A percentile compares a stretch with the other conserved stretches of the same genome.
phyloP scores from a whole-genome alignment of 2,888 invertebrate genomes.

The Therioaphis trifolii region DNA sequence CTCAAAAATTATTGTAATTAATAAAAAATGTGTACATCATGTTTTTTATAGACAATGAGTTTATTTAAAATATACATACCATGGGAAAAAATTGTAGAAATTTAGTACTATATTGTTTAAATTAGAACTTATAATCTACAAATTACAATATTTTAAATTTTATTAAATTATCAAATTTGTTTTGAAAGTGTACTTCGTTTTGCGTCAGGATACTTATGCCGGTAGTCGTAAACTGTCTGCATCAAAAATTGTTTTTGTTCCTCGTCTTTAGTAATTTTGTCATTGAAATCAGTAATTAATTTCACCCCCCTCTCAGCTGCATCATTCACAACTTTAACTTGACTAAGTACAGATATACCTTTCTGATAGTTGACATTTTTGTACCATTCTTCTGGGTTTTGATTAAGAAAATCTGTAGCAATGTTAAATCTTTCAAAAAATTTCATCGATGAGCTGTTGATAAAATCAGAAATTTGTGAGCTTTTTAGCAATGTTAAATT shows the following conservation, averaged over 20 bases:
- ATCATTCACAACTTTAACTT: background rate
- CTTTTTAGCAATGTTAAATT: background rate
- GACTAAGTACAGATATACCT: background rate
- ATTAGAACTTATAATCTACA: too few species aligned
- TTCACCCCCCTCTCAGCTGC: background rate
- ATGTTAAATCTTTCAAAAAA: constrained; percentile 28
- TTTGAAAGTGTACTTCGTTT: constrained; percentile 5
- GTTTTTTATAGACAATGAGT: too few species aligned
- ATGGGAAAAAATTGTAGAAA: too few species aligned
- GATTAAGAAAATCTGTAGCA: background rate
- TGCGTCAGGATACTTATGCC: background rate
- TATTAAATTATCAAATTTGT: too few species aligned
- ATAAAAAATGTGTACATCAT: too few species aligned
- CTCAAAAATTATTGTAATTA: too few species aligned
- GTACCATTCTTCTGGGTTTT: background rate
- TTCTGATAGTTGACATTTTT: background rate
- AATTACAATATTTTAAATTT: too few species aligned
- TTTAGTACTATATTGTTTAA: too few species aligned
- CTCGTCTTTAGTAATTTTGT: constrained; percentile 10
- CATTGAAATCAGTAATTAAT: constrained; percentile 19
- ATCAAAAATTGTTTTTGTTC: constrained; percentile 25
- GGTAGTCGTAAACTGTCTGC: background rate
- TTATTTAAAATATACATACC: too few species aligned
- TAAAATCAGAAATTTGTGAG: background rate
- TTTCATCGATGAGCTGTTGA: constrained; percentile 18